Percentiles rank a stretch among this genome's conserved stretches.
Conservation (phyloP, 2,797 vertebrate genomes). For the Xenops minutus region DNA sequence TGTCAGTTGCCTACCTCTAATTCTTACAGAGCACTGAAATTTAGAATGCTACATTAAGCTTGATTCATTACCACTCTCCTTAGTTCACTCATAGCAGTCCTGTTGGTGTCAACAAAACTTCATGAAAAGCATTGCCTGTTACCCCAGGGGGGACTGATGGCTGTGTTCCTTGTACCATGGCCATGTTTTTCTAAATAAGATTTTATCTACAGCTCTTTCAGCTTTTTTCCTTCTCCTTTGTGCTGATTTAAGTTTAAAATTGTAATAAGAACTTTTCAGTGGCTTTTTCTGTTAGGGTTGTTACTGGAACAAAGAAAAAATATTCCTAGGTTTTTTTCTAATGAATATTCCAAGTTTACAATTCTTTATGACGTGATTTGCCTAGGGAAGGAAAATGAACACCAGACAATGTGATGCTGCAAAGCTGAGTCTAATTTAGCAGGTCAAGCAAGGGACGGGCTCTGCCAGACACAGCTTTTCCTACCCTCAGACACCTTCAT, state of each 20-base stretch:
- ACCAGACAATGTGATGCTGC: neutral
- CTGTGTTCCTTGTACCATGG: neutral
- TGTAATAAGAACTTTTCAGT: neutral
- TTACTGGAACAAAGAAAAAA: neutral
- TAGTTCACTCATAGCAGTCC: neutral
- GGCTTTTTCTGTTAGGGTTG: neutral
- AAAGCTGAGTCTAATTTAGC: neutral
- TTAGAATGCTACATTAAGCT: neutral
- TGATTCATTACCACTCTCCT: neutral
- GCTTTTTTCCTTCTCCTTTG: neutral
- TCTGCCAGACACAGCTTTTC: neutral
- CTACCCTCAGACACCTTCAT: accelerated
- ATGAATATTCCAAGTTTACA: neutral
- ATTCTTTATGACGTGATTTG: neutral
- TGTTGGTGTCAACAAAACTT: conserved; percentile 21
- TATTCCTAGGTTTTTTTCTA: neutral
- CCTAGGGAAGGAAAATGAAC: neutral
- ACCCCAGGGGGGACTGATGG: neutral
- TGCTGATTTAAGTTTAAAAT: neutral
- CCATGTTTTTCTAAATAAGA: neutral
- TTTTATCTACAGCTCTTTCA: neutral
- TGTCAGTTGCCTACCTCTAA: neutral
- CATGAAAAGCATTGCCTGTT: neutral
- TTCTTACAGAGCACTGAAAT: neutral
- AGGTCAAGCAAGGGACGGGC: neutral